phyloP scores from a whole-genome alignment of 2,888 invertebrate genomes.

The Pemphredon lugubris region DNA sequence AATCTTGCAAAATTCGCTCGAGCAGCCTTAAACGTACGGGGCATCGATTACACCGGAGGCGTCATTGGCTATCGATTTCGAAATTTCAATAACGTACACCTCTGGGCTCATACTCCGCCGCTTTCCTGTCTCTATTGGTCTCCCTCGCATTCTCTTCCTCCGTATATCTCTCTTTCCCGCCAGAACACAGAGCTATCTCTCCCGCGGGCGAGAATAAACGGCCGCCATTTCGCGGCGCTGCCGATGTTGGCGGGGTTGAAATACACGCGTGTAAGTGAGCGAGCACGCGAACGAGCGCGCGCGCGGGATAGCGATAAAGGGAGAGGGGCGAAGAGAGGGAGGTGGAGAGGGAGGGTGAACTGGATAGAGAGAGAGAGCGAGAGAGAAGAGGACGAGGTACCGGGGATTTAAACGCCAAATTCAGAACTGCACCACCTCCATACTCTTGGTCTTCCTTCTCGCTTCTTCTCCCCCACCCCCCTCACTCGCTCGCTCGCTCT shows the following conservation, averaged over 20 bases:
- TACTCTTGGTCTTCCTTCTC: constrained; percentile 22
- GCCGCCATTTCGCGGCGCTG: constrained; percentile 68
- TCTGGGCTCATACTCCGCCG: constrained; percentile 15
- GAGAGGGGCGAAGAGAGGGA: constrained; percentile 17
- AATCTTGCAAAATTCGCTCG: neutral
- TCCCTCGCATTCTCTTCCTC: constrained; percentile 13
- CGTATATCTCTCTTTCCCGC: constrained; percentile 28
- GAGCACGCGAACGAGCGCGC: too few species aligned
- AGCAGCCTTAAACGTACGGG: constrained; percentile 16
- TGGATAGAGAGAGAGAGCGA: constrained; percentile 2
- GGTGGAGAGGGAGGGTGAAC: neutral
- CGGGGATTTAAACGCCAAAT: constrained; percentile 70
- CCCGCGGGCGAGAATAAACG: constrained; percentile 62
- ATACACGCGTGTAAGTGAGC: constrained; percentile 23
- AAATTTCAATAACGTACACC: constrained; percentile 59
- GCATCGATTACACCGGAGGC: constrained; percentile 39
- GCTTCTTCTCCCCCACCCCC: constrained; percentile 25
- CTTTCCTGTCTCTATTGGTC: constrained; percentile 1
- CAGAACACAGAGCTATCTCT: constrained; percentile 34
- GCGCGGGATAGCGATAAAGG: constrained; percentile 8
- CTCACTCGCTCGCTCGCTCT: constrained; percentile 5
- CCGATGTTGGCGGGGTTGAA: constrained; percentile 34
- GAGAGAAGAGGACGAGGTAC: constrained; percentile 31
- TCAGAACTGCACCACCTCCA: constrained; percentile 59
- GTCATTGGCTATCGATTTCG: constrained; percentile 55